These are phyloP conservation scores for Aphelinus atriplicis DNA, from an alignment of 1,140 invertebrate genomes.

Conservation along the genomic window DNA sequence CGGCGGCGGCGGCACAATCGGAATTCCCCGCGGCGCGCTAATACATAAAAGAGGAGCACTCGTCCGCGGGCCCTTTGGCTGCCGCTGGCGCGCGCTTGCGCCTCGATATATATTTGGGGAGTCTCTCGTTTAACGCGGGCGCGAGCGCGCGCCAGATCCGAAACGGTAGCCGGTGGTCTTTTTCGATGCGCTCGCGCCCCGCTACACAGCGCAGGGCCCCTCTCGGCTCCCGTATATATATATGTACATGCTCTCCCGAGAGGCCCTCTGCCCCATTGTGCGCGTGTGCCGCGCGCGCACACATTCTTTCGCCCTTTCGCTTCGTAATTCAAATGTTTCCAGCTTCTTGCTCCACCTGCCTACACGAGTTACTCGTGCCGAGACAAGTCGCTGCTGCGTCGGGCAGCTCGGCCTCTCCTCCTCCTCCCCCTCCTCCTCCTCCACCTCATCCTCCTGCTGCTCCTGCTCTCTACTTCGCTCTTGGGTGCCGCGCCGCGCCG, in stretches of 20 bases:
- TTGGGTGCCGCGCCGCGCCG: too few species aligned
- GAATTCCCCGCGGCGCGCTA: constrained; percentile 21
- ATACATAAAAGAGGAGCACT: constrained; percentile 17
- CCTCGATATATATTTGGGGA: constrained; percentile 5
- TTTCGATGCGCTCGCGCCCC: background rate
- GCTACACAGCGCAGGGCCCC: constrained; percentile 17
- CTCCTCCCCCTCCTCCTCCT: too few species aligned
- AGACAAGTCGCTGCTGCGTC: background rate
- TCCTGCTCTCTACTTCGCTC: too few species aligned
- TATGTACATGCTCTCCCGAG: too few species aligned
- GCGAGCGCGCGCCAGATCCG: constrained; percentile 2
- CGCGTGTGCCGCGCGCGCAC: too few species aligned
- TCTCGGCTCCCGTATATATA: too few species aligned
- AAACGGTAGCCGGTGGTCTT: constrained; percentile 14
- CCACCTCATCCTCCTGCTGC: too few species aligned
- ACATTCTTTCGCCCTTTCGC: constrained; percentile 16
- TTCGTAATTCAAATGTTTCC: constrained; percentile 47
- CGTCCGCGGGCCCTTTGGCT: background rate
- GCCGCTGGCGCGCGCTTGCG: background rate
- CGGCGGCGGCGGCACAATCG: constrained; percentile 10
- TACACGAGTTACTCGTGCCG: constrained; percentile 20
- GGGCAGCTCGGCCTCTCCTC: too few species aligned
- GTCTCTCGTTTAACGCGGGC: constrained; percentile 9
- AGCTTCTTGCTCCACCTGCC: constrained; percentile 38
- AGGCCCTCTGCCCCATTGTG: background rate